Percentiles rank a stretch among this genome's conserved stretches.
Evolutionary conservation across 1,140 invertebrate species (phyloP).

Genomic region (Drosophila murphyi): DNA sequence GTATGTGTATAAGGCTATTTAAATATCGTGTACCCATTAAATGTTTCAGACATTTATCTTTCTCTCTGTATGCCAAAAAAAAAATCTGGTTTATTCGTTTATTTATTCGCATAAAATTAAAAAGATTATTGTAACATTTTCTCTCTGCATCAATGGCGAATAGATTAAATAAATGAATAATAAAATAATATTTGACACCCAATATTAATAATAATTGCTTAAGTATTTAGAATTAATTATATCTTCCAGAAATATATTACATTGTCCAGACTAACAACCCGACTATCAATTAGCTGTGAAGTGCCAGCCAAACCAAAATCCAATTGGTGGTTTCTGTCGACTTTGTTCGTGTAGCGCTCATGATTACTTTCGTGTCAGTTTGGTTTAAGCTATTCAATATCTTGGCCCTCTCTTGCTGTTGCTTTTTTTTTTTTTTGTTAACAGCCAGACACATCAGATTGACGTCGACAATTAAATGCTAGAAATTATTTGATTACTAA

Average conservation of each 20-base stretch:
- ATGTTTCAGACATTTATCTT: no score
- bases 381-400: slow-evolving; percentile 59
- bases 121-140: no score
- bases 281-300: slow-evolving; percentile 9
- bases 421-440: not conserved
- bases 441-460: slow-evolving; percentile 32
- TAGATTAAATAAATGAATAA: no score
- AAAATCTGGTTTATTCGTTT: no score
- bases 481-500: slow-evolving; percentile 80
- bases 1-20: no score
- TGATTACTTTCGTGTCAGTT: slow-evolving; percentile 45
- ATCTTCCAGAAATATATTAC: not conserved
- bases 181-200: not conserved
- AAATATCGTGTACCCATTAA: no score
- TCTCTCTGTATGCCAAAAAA: no score
- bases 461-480: slow-evolving; percentile 71
- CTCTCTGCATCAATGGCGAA: no score
- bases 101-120: no score
- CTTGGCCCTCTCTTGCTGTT: slow-evolving; percentile 30
- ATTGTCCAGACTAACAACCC: not conserved
- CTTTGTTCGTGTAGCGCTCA: slow-evolving; percentile 55
- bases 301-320: slow-evolving; percentile 1
- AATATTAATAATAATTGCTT: not conserved
- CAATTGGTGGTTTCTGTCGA: slow-evolving; percentile 2
- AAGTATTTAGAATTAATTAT: slow-evolving; percentile 6